Evolutionary conservation across 2,888 invertebrate genomes (phyloP), one percentile per base, ranked within the genome.

Genomic region (Oasisia sp.): DNA sequence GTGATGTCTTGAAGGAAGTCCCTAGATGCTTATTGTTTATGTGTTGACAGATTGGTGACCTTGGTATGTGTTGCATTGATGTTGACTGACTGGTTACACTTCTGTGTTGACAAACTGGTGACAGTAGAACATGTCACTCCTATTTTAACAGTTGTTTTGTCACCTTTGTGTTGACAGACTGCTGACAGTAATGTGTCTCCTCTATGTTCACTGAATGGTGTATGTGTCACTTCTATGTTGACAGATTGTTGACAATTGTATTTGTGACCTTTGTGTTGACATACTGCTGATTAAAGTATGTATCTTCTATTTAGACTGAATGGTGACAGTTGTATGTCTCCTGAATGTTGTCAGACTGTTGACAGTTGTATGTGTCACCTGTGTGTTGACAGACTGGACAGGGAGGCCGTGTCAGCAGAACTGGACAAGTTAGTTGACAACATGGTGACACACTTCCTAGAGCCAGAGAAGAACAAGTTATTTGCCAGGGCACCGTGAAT

Each of bases 371-470:
- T 50, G 5, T 50, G 50, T 50, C 50, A 50, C 14, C 32, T 91
- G 50, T 56, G n/a, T 91, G 32, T 94, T 97, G 97, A 74, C 97
- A 98, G 98, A 32, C 90, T 95, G 93, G 97, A 98, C 96, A 97
- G 97, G 96, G 97, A 97, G 89, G 96, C 97, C 91, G 97, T 98
- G 92, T 97, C 97, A 93, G 94, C 94, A 0, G 97, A 97, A 92
- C 96, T 98, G 12, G 97, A 97, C 32, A 97, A 97, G 94, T 98
- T 99, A 97, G 98, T 99, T 0, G 96, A 97, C 56, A 98, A 97
- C 56, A 97, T 99, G 94, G 97, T 98, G 1, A 97, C 97, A 32
- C 98, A 99, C 95, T 97, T 98, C 94, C 97, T 98, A 92, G 97
- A 98, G 95, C 99, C 99, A 0, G 97, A 97, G 94, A 96, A 97